Evolutionary conservation across 2,797 vertebrate genomes (phyloP).

Genomic region (Zalophus californianus): DNA sequence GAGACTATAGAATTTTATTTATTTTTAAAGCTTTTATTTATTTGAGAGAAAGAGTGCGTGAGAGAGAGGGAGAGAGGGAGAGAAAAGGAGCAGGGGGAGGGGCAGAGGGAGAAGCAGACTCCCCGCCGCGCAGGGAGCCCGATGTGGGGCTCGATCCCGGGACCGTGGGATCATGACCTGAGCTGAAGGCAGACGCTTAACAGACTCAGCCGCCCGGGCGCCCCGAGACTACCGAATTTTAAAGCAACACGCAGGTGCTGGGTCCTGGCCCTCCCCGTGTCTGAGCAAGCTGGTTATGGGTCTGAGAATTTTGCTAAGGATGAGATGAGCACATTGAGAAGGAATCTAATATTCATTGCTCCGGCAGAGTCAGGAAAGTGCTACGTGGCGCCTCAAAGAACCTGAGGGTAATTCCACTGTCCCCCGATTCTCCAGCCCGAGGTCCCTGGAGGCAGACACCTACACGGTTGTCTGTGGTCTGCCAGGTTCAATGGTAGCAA

Average conservation of each 20-base stretch:
- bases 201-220: not conserved
- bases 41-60: too few species aligned
- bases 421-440: not conserved
- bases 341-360: not conserved
- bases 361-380: not conserved
- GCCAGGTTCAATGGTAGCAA: not conserved
- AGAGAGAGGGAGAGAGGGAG: too few species aligned
- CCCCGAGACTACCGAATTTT: not conserved
- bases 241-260: accelerated
- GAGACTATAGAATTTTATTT: not conserved
- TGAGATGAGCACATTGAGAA: accelerated
- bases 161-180: too few species aligned
- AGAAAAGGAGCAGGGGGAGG: too few species aligned
- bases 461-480: accelerated
- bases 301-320: not conserved
- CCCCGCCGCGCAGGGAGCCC: too few species aligned
- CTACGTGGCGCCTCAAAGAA: accelerated
- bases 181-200: too few species aligned
- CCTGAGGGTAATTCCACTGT: not conserved
- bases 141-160: too few species aligned
- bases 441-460: accelerated
- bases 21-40: too few species aligned
- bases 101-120: too few species aligned
- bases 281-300: not conserved
- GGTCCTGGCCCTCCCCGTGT: not conserved